Conservation (phyloP, 2,797 vertebrate genomes). For the Telmatherina bonti region DNA sequence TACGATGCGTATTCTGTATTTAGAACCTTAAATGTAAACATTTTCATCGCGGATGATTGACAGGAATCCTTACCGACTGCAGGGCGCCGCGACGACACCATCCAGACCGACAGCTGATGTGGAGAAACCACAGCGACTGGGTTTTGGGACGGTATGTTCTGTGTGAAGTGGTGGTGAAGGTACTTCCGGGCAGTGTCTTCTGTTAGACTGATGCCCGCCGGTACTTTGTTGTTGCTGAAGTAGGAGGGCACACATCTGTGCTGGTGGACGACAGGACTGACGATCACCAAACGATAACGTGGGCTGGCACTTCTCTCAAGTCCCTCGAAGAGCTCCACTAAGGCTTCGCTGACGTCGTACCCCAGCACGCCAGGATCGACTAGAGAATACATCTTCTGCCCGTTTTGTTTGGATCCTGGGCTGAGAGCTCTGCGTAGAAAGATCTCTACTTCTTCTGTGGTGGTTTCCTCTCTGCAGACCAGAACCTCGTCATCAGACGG, state of each 20-base stretch:
- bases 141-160: background rate
- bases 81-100: slow-evolving; percentile 79
- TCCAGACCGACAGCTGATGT: slow-evolving; percentile 75
- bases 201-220: slow-evolving; percentile 56
- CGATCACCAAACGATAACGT: slow-evolving; percentile 76
- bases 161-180: slow-evolving; percentile 75
- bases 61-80: slow-evolving; percentile 81
- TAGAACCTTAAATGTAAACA: background rate
- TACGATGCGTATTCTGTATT: background rate
- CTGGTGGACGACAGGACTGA: slow-evolving; percentile 79
- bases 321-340: slow-evolving; percentile 76
- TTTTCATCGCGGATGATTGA: background rate
- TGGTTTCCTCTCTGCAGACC: slow-evolving; percentile 80
- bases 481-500: slow-evolving; percentile 83
- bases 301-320: slow-evolving; percentile 65
- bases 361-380: slow-evolving; percentile 79
- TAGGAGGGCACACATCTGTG: slow-evolving; percentile 83
- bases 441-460: slow-evolving; percentile 83
- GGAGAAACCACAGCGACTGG: slow-evolving; percentile 63
- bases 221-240: slow-evolving; percentile 81
- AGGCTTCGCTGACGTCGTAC: slow-evolving; percentile 81
- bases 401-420: slow-evolving; percentile 29
- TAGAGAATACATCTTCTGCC: slow-evolving; percentile 81
- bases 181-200: slow-evolving; percentile 63
- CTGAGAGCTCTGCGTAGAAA: slow-evolving; percentile 81